A percentile compares a stretch with the other conserved stretches of the same genome.
Evolutionary conservation across 2,113 vertebrate genomes (phyloP).

Genomic region (Protobothrops mucrosquamatus): DNA sequence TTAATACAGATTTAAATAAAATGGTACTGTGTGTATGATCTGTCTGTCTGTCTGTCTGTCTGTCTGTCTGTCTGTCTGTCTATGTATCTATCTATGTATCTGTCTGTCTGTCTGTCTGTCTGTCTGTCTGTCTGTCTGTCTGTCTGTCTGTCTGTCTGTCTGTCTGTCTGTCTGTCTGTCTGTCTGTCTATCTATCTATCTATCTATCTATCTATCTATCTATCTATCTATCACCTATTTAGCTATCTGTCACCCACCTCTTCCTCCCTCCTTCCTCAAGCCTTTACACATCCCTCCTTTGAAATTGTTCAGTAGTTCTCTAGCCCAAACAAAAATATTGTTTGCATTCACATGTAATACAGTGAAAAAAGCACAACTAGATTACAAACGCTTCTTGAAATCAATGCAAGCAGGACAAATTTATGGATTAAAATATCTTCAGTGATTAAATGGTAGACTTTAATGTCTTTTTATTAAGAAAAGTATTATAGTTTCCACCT

Average conservation of each 20-base stretch:
- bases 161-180: no score
- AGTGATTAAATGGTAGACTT: neutral
- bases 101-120: no score
- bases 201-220: no score
- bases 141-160: neutral
- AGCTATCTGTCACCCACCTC: neutral
- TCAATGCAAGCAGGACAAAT: neutral
- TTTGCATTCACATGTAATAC: conserved; percentile 25
- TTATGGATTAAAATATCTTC: neutral
- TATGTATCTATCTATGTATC: no score
- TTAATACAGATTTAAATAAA: neutral
- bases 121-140: no score
- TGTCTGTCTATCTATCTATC: no score
- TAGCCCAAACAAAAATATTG: conserved; percentile 2
- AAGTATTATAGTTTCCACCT: neutral
- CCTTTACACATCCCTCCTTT: neutral
- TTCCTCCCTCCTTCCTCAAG: neutral
- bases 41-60: neutral
- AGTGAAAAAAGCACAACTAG: conserved; percentile 33
- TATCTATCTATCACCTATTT: neutral
- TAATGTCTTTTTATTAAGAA: neutral
- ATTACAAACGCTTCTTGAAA: conserved; percentile 19
- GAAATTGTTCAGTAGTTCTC: neutral
- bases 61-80: no score
- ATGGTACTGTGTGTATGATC: neutral